A percentile compares a stretch with the other conserved stretches of the same genome.
phyloP scores from a whole-genome alignment of 2,888 invertebrate species.

The Agriopis leucophaearia region DNA sequence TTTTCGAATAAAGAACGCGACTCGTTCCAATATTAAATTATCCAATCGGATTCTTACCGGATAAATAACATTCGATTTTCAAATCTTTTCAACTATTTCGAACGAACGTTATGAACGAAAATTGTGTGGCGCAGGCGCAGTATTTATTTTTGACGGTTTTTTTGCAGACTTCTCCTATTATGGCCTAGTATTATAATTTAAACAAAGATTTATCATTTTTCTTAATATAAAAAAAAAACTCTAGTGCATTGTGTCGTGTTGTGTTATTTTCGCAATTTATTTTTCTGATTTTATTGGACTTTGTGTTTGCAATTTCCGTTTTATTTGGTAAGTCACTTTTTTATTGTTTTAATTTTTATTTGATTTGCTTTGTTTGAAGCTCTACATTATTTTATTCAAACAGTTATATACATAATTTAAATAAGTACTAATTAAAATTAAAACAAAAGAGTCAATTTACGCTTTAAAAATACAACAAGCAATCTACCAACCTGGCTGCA shows the following conservation, averaged over 20 bases:
- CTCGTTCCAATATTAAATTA: constrained; percentile 45
- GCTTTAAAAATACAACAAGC: background rate
- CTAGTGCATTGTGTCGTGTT: constrained; percentile 82
- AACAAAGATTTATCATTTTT: constrained; percentile 69
- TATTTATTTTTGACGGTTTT: constrained; percentile 57
- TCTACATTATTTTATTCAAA: background rate
- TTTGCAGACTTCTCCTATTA: constrained; percentile 71
- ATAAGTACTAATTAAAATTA: background rate
- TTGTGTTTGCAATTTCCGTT: constrained; percentile 69
- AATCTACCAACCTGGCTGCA: background rate
- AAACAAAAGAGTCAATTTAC: background rate
- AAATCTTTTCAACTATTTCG: constrained; percentile 54
- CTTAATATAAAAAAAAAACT: constrained; percentile 64
- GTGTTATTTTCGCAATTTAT: constrained; percentile 70
- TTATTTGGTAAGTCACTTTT: constrained; percentile 77
- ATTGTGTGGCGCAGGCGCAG: constrained; percentile 62
- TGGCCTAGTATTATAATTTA: constrained; percentile 67
- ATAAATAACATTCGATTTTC: constrained; percentile 60
- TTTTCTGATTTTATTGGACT: constrained; percentile 73
- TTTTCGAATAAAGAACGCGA: constrained; percentile 78
- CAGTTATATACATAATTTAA: too few relatives aligned
- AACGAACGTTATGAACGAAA: constrained; percentile 71
- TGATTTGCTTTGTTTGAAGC: constrained; percentile 3
- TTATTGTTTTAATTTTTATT: constrained; percentile 39
- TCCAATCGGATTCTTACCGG: constrained; percentile 70